A percentile compares a stretch with the other conserved stretches of the same genome.
Evolutionary conservation across 2,113 vertebrate genomes (phyloP).

Genomic region (Saimiri boliviensis): DNA sequence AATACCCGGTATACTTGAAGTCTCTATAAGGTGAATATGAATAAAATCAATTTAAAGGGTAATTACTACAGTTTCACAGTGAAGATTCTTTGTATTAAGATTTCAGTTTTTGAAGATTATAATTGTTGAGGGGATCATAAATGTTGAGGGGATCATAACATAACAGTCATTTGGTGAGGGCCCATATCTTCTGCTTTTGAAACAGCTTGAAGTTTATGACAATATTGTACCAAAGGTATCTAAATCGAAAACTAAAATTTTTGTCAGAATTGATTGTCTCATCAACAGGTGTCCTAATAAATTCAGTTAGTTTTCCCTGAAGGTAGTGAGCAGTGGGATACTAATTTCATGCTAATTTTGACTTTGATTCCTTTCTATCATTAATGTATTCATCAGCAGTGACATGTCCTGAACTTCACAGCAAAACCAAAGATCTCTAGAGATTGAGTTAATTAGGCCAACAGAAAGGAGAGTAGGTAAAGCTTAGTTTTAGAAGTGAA

Average conservation of each 20-base stretch:
- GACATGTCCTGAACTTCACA: slow-evolving; percentile 43
- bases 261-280: background rate
- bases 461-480: background rate
- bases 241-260: background rate
- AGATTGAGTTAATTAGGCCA: slow-evolving; percentile 52
- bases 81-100: background rate
- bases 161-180: background rate
- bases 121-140: background rate
- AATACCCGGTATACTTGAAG: background rate
- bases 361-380: slow-evolving; percentile 63
- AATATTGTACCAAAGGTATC: background rate
- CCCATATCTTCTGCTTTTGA: background rate
- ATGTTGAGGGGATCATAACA: background rate
- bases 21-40: background rate
- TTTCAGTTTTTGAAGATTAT: background rate
- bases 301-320: slow-evolving; percentile 53
- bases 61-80: background rate
- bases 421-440: background rate
- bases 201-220: background rate
- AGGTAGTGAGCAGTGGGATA: slow-evolving; percentile 44
- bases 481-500: background rate
- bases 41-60: background rate
- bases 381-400: slow-evolving; percentile 72
- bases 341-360: slow-evolving; percentile 72
- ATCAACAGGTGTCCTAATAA: background rate